These are phyloP conservation scores for Hydrocynus forskahlii DNA, from an alignment of 2,797 vertebrate genomes.

Conservation along the genomic window DNA sequence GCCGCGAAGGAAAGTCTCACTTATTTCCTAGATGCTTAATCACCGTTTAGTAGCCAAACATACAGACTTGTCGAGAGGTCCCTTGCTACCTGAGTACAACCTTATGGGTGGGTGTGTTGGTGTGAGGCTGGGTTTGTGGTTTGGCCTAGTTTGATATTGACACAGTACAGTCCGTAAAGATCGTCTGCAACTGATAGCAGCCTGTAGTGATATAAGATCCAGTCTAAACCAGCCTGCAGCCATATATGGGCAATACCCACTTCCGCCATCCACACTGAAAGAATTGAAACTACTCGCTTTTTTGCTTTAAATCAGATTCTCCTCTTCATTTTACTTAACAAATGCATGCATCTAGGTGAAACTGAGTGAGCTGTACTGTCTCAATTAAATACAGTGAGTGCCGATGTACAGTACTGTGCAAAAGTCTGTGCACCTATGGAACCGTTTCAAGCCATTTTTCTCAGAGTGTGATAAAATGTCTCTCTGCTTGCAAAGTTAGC, in stretches of 20 bases:
- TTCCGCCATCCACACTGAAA: neutral
- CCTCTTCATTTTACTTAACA: no score
- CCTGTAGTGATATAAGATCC: constrained; percentile 1
- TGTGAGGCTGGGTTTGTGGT: no score
- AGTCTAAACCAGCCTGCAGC: neutral
- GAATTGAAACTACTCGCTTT: no score
- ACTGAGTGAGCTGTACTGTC: no score
- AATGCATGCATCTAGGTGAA: no score
- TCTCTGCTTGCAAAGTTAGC: no score
- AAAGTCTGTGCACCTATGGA: no score
- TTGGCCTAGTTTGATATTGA: neutral
- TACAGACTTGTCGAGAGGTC: neutral
- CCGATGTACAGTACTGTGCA: no score
- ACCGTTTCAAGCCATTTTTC: no score
- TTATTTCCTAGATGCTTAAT: neutral
- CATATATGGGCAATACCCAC: neutral
- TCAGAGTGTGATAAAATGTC: no score
- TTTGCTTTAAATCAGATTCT: no score
- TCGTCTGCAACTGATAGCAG: constrained; percentile 21
- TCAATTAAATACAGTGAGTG: no score
- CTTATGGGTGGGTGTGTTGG: neutral
- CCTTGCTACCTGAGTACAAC: constrained; percentile 3
- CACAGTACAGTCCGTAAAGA: constrained; percentile 17
- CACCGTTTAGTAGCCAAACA: neutral
- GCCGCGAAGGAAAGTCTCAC: neutral